Percentiles rank a stretch among this genome's conserved stretches.
Conservation (phyloP, 2,113 vertebrate genomes). For the Strix aluco region DNA sequence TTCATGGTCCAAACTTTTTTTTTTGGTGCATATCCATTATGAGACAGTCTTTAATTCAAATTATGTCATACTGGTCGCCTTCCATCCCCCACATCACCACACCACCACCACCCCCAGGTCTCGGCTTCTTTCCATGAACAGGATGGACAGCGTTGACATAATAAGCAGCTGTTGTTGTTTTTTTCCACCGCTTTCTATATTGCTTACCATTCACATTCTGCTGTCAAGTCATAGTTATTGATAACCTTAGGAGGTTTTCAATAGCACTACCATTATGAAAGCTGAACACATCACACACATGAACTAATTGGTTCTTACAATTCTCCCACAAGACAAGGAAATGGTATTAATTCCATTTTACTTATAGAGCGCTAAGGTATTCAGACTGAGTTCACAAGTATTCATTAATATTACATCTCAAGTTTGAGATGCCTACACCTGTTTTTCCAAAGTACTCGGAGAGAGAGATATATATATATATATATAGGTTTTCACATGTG, state of each 20-base stretch:
- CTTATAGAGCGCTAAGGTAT: not conserved
- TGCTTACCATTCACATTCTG: not conserved
- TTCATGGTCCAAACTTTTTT: not conserved
- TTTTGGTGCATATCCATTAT: not conserved
- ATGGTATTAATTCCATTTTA: not conserved
- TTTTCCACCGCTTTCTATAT: not conserved
- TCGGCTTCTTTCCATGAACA: too few species aligned
- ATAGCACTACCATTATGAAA: not conserved
- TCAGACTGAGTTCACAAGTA: not conserved
- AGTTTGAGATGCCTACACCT: not conserved
- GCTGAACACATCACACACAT: not conserved
- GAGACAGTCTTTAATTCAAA: not conserved
- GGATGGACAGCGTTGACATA: too few species aligned
- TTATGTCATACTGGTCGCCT: not conserved
- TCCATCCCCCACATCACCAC: too few species aligned
- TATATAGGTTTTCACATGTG: not conserved
- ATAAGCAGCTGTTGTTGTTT: not conserved
- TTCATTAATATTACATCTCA: not conserved
- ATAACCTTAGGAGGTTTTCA: not conserved
- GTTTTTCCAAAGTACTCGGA: not conserved
- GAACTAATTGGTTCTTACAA: not conserved
- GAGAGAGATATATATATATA: not conserved
- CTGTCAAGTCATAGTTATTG: not conserved
- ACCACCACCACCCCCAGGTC: too few species aligned
- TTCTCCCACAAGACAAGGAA: not conserved